These are phyloP conservation scores for Thysanoteuthis rhombus DNA, from an alignment of 2,888 invertebrate genomes.

Conservation along the genomic window DNA sequence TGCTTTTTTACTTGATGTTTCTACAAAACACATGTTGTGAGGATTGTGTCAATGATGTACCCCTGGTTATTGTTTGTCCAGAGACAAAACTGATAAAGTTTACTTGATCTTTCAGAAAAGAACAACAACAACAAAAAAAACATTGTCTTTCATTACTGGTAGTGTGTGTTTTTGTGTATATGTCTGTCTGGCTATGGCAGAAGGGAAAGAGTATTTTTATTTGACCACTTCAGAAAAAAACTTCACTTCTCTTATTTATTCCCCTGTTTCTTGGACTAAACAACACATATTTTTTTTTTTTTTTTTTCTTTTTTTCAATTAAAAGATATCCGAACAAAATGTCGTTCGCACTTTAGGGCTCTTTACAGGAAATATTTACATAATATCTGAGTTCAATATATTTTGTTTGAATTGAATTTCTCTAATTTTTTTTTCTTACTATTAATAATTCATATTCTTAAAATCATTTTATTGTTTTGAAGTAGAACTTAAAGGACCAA, in stretches of 20 bases:
- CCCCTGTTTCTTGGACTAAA: no score
- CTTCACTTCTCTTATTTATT: no score
- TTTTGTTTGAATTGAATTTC: neutral
- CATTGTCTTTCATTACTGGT: constrained; percentile 12
- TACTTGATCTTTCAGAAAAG: neutral
- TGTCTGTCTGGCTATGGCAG: neutral
- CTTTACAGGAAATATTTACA: neutral
- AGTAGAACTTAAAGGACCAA: neutral
- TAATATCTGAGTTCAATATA: neutral
- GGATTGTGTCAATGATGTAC: neutral
- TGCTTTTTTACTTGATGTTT: constrained; percentile 12
- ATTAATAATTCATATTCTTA: neutral
- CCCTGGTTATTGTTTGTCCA: neutral
- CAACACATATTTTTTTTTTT: no score
- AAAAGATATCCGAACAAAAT: neutral
- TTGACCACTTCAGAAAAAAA: neutral
- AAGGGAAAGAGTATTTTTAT: neutral
- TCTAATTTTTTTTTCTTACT: neutral
- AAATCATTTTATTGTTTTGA: neutral
- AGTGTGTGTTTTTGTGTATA: neutral
- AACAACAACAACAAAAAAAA: neutral
- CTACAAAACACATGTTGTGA: neutral
- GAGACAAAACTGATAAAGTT: neutral
- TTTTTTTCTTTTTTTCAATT: neutral
- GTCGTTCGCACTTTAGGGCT: neutral